phyloP scores from a whole-genome alignment of 2,113 vertebrate species.

The Oryctolagus cuniculus region mOryCun1.1 NC_091439.1:50886001-50886500 shows the following conservation, averaged over 20 bases:
- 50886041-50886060: slow-evolving; percentile 8
- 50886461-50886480: not conserved
- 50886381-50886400: not conserved
- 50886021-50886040: slow-evolving; percentile 9
- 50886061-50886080: not conserved
- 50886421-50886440: not conserved
- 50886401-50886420: not conserved
- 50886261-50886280: not conserved
- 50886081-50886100: not conserved
- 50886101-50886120: not conserved
- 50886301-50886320: not conserved
- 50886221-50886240: not conserved
- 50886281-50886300: not conserved
- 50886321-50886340: not conserved
- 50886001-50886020: not conserved
- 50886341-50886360: not conserved
- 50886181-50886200: not conserved
- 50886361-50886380: not conserved
- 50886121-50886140: not conserved
- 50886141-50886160: not conserved
- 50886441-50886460: not conserved
- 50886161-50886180: not conserved
- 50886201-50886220: not conserved
- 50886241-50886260: not conserved
- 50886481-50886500: not conserved